Conservation (phyloP, 2,113 vertebrate species). For the Nyctibius bracteatus region DNA sequence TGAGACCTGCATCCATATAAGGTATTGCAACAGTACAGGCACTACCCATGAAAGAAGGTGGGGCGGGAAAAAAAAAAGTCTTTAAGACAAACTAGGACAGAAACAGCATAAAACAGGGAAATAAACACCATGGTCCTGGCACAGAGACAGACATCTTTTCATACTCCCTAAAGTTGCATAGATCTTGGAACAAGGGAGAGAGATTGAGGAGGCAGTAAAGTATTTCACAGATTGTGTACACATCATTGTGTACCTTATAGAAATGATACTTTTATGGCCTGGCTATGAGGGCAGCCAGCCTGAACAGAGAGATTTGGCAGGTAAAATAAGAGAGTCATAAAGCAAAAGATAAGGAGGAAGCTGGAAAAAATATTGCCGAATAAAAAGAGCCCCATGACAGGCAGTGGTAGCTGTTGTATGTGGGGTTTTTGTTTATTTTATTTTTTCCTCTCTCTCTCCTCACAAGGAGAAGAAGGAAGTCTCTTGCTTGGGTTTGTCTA, state of each 20-base stretch:
- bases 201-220: background rate
- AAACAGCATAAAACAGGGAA: background rate
- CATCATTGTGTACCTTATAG: background rate
- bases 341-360: background rate
- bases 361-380: background rate
- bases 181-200: background rate
- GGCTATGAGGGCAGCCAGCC: background rate
- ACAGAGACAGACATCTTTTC: background rate
- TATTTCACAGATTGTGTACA: background rate
- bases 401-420: background rate
- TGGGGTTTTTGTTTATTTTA: fast-evolving
- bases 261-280: background rate
- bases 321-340: background rate
- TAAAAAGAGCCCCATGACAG: background rate
- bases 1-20: background rate
- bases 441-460: background rate
- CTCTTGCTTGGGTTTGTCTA: background rate
- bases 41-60: background rate
- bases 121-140: background rate
- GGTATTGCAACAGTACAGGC: background rate
- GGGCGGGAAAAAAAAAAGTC: background rate
- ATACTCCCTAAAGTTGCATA: background rate
- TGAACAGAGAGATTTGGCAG: background rate
- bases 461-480: background rate
- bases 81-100: background rate